A percentile compares a stretch with the other conserved stretches of the same genome.
Conservation (phyloP, 2,888 invertebrate genomes). For the Drosophila tanythrix region DNA sequence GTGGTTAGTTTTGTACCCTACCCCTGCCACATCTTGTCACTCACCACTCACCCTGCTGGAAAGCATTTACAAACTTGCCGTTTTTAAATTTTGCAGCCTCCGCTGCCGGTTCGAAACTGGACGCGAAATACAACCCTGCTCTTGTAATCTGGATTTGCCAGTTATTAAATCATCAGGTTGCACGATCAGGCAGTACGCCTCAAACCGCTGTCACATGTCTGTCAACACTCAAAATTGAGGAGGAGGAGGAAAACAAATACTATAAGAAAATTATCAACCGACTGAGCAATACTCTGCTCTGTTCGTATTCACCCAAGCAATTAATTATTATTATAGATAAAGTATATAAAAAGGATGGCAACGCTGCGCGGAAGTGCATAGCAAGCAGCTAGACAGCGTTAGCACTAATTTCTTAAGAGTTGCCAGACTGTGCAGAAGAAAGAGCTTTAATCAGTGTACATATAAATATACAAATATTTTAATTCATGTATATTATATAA, state of each 20-base stretch:
- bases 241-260: background rate
- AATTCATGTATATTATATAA: background rate
- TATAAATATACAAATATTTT: background rate
- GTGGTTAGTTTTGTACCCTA: slow-evolving; percentile 51
- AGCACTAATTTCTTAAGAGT: background rate
- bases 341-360: background rate
- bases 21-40: background rate
- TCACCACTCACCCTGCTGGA: background rate
- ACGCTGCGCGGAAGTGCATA: background rate
- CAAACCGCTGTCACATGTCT: slow-evolving; percentile 66
- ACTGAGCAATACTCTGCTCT: background rate
- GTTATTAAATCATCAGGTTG: slow-evolving; percentile 79
- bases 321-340: background rate
- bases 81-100: slow-evolving; percentile 56
- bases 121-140: slow-evolving; percentile 2
- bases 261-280: background rate
- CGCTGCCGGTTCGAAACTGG: background rate
- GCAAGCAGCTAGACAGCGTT: background rate
- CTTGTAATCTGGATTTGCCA: slow-evolving; percentile 59
- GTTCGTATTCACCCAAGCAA: background rate
- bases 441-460: background rate
- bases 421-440: background rate
- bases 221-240: slow-evolving; percentile 60
- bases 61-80: slow-evolving; percentile 46
- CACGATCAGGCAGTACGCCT: slow-evolving; percentile 54